Evolutionary conservation across 2,888 invertebrate genomes (phyloP).

Genomic region (Microctonus brassicae): DNA sequence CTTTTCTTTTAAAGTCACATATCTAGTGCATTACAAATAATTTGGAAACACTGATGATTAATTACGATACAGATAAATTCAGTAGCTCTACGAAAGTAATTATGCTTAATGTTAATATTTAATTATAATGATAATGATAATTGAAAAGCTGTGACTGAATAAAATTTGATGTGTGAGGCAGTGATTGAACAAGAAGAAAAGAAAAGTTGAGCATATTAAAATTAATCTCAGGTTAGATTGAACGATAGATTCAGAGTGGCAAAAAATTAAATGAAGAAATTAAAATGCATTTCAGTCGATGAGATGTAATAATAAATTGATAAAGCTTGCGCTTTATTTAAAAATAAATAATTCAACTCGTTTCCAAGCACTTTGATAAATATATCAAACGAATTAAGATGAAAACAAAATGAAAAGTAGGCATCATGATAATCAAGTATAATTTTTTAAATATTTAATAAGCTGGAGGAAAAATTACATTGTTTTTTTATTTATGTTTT

Average conservation of each 20-base stretch:
- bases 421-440: not conserved
- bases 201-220: constrained; percentile 7
- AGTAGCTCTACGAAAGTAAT: constrained; percentile 22
- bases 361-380: too few relatives aligned
- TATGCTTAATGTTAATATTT: too few relatives aligned
- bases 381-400: not conserved
- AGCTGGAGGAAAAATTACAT: not conserved
- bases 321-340: not conserved
- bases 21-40: not conserved
- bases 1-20: constrained; percentile 14
- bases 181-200: constrained; percentile 4
- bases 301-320: not conserved
- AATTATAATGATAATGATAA: not conserved
- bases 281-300: not conserved
- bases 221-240: constrained; percentile 36
- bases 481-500: not conserved
- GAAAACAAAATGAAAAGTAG: too few relatives aligned
- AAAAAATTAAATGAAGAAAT: not conserved
- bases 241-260: constrained; percentile 8
- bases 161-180: not conserved
- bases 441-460: not conserved
- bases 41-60: constrained; percentile 13
- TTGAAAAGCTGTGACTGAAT: not conserved
- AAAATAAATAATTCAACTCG: too few relatives aligned
- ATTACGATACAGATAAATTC: constrained; percentile 2